phyloP scores from a whole-genome alignment of 2,888 invertebrate genomes.

The Drosophila pseudotalamancana region DNA sequence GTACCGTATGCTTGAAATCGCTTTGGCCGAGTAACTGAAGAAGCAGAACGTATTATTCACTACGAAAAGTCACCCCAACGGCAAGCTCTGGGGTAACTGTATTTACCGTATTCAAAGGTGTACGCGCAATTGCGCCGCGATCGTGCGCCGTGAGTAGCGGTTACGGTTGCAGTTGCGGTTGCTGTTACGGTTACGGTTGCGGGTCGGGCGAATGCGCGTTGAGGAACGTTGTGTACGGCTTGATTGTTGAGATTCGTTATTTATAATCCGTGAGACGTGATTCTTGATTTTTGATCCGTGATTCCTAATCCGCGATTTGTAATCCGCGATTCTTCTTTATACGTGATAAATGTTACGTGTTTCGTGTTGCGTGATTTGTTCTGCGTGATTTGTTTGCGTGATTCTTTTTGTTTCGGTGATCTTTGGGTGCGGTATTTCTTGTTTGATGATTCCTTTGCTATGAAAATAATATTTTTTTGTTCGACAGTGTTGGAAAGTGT shows the following conservation, averaged over 20 bases:
- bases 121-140: too few species aligned
- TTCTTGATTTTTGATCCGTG: background rate
- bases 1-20: constrained; percentile 43
- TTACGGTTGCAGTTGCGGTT: too few species aligned
- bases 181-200: too few species aligned
- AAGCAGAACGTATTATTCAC: background rate
- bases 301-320: background rate
- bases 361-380: background rate
- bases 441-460: background rate
- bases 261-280: background rate
- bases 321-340: background rate
- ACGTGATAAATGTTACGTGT: too few species aligned
- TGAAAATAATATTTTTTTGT: too few species aligned
- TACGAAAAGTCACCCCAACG: background rate
- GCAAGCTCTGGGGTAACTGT: too few species aligned
- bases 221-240: background rate
- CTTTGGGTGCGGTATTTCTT: background rate
- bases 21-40: constrained; percentile 7
- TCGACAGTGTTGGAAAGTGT: background rate
- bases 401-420: too few species aligned
- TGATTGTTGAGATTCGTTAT: background rate
- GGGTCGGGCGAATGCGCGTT: too few species aligned
- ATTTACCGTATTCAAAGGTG: too few species aligned
- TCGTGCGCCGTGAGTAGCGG: too few species aligned
- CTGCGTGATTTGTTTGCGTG: background rate